A percentile compares a stretch with the other conserved stretches of the same genome.
phyloP scores from a whole-genome alignment of 1,140 invertebrate genomes.

The Ceratosolen solmsi region DNA sequence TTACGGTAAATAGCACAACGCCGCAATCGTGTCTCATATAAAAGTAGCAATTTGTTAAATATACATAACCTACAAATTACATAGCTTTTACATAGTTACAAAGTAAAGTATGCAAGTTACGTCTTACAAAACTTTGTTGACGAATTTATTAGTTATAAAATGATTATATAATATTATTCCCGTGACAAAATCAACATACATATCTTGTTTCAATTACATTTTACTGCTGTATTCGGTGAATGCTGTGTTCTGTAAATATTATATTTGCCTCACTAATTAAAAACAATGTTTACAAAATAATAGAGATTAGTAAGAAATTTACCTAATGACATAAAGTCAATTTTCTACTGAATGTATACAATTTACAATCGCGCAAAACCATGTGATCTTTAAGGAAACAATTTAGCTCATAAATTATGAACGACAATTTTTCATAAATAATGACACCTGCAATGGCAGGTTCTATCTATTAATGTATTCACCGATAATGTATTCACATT shows the following conservation, averaged over 20 bases:
- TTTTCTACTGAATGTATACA: neutral
- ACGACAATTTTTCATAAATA: slow-evolving; percentile 34
- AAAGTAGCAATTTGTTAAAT: slow-evolving; percentile 24
- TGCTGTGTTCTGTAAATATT: too few relatives aligned
- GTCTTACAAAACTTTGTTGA: slow-evolving; percentile 20
- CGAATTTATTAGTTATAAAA: slow-evolving; percentile 35
- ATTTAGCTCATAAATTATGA: slow-evolving; percentile 32
- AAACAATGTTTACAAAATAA: too few relatives aligned
- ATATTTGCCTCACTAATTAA: too few relatives aligned
- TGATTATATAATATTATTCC: slow-evolving; percentile 12
- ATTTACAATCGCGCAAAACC: slow-evolving; percentile 29
- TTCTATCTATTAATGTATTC: slow-evolving; percentile 42
- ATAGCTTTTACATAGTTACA: slow-evolving; percentile 12
- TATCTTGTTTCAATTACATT: slow-evolving; percentile 20
- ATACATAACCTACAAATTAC: slow-evolving; percentile 37
- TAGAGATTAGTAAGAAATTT: too few relatives aligned
- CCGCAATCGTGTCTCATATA: slow-evolving; percentile 15
- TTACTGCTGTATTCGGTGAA: slow-evolving; percentile 15
- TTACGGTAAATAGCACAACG: slow-evolving; percentile 33
- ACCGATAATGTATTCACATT: slow-evolving; percentile 3
- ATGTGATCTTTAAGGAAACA: slow-evolving; percentile 40
- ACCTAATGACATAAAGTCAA: neutral
- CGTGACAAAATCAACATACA: slow-evolving; percentile 10
- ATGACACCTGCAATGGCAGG: slow-evolving; percentile 5
- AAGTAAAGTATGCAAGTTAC: slow-evolving; percentile 8